Conservation (phyloP, 1,140 invertebrate species). For the Notospermus geniculatus region DNA sequence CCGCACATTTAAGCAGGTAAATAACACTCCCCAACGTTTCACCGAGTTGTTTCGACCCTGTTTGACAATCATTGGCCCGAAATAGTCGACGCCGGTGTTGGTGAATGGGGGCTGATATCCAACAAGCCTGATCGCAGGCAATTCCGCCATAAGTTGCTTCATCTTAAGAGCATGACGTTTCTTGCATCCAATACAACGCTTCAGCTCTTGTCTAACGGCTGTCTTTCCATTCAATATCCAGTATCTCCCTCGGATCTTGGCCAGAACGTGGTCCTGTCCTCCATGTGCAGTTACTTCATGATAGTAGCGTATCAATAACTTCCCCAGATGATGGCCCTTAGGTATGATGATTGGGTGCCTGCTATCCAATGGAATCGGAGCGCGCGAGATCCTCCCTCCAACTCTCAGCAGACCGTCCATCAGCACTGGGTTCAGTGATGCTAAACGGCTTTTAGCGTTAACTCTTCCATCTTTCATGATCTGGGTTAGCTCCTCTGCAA, state of each 20-base stretch:
- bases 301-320: conserved; percentile 8
- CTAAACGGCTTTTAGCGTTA: background rate
- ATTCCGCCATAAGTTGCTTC: conserved; percentile 17
- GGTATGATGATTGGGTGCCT: conserved; percentile 19
- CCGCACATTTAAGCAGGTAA: too few relatives aligned
- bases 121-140: conserved; percentile 15
- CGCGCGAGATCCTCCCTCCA: conserved; percentile 11
- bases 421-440: conserved; percentile 9
- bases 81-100: conserved; percentile 14
- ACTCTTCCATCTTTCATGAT: background rate
- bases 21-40: too few relatives aligned
- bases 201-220: conserved; percentile 7
- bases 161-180: background rate
- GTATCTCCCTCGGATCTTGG: conserved; percentile 15
- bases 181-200: conserved; percentile 16
- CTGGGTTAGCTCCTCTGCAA: background rate
- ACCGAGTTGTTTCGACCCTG: background rate
- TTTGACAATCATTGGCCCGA: conserved; percentile 12
- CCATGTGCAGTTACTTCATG: conserved; percentile 14
- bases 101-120: conserved; percentile 13
- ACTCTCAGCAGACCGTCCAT: conserved; percentile 11
- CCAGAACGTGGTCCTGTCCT: conserved; percentile 15
- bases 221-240: conserved; percentile 13
- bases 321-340: conserved; percentile 8
- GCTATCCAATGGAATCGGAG: background rate